These are phyloP conservation scores for Apoda limacodes DNA, from an alignment of 2,888 invertebrate genomes.

Conservation along the genomic window DNA sequence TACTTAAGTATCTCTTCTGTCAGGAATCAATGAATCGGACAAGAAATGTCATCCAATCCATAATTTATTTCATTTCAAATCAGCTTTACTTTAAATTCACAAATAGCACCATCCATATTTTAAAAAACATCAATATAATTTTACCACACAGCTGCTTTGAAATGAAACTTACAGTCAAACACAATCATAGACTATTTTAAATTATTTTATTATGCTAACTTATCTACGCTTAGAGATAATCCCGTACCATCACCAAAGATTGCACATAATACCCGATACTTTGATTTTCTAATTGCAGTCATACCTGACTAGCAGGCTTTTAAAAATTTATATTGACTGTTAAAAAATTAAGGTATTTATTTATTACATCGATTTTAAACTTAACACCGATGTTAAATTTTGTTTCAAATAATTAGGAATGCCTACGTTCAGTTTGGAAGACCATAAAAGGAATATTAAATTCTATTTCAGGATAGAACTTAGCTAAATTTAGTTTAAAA, in stretches of 20 bases:
- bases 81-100: slow-evolving; percentile 34
- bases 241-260: slow-evolving; percentile 80
- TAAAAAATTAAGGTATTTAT: slow-evolving; percentile 66
- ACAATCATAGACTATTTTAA: slow-evolving; percentile 34
- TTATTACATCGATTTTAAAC: too few relatives aligned
- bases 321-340: slow-evolving; percentile 51
- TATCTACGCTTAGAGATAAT: slow-evolving; percentile 48
- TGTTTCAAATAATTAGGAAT: slow-evolving; percentile 31
- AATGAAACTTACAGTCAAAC: slow-evolving; percentile 49
- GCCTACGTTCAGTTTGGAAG: slow-evolving; percentile 53
- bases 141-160: slow-evolving; percentile 48
- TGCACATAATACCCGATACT: slow-evolving; percentile 88
- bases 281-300: slow-evolving; percentile 70
- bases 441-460: too few relatives aligned
- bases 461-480: too few relatives aligned
- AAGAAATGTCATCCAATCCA: slow-evolving; percentile 62
- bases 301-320: slow-evolving; percentile 45
- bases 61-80: slow-evolving; percentile 58
- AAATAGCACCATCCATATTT: slow-evolving; percentile 54
- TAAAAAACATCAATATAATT: too few relatives aligned
- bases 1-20: too few relatives aligned
- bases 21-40: slow-evolving; percentile 55
- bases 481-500: too few relatives aligned
- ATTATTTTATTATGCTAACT: slow-evolving; percentile 35
- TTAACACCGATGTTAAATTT: too few relatives aligned